Evolutionary conservation across 2,113 vertebrate genomes (phyloP).

Genomic region (Columba livia): DNA sequence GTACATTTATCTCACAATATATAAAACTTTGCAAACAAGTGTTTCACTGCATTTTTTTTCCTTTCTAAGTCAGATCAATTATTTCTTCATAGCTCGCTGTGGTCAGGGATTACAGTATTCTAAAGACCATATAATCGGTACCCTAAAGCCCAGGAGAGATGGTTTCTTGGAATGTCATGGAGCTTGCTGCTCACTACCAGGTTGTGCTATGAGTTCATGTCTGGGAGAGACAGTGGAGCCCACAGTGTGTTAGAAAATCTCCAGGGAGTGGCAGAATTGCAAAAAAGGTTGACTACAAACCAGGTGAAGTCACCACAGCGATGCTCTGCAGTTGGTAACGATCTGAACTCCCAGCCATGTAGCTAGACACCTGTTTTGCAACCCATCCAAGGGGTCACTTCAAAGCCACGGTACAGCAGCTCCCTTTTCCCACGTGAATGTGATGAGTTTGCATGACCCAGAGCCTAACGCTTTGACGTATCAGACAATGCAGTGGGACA

Average conservation of each 20-base stretch:
- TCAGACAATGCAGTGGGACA: background rate
- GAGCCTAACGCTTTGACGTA: fast-evolving
- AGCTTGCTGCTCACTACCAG: background rate
- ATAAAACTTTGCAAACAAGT: background rate
- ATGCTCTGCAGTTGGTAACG: background rate
- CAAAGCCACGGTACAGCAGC: background rate
- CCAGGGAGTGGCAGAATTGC: background rate
- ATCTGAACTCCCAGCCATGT: background rate
- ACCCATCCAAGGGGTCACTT: background rate
- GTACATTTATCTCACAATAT: background rate
- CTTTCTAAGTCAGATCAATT: background rate
- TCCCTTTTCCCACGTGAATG: background rate
- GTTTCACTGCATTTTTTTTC: background rate
- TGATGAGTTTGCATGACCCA: background rate
- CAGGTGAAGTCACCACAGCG: background rate
- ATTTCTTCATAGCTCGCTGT: background rate
- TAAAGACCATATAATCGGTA: background rate
- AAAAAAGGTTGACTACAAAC: background rate
- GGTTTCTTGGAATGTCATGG: background rate
- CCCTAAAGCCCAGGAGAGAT: background rate
- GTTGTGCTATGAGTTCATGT: fast-evolving
- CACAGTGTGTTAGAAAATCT: fast-evolving
- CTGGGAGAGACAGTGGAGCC: background rate
- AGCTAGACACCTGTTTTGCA: background rate
- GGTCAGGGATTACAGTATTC: background rate